Evolutionary conservation across 2,113 vertebrate genomes (phyloP), one percentile per base, ranked within the genome.

Genomic region (Notothenia coriiceps): DNA sequence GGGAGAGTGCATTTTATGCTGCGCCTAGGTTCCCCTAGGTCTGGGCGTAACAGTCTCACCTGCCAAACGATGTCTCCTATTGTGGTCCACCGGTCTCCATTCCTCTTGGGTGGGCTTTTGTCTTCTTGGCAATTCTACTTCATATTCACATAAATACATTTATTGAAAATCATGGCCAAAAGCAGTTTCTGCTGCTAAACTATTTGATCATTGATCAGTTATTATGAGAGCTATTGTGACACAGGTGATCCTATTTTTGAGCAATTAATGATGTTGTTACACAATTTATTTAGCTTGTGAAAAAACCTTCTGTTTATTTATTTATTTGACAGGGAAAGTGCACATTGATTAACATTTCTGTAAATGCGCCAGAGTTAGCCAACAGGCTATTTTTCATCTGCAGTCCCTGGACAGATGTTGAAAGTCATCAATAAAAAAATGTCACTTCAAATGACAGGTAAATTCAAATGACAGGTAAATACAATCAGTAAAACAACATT

Each of bases 11-110:
- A n/a, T n/a, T n/a, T n/a, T n/a, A n/a, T n/a, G n/a, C n/a, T n/a
- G n/a, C n/a, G n/a, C n/a, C n/a, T n/a, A n/a, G n/a, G n/a, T n/a
- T n/a, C n/a, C n/a, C n/a, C n/a, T n/a, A n/a, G n/a, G n/a, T n/a
- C n/a, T n/a, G n/a, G n/a, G n/a, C n/a, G n/a, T n/a, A n/a, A n/a
- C n/a, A n/a, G n/a, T n/a, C n/a, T n/a, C 64, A 22, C 64, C 46
- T 68, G 74, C 64, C 52, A 57, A 76, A 22, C 8, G 7, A 7
- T 0, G 4, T 52, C 46, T 60, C 55, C 33, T 68, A 64, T 61
- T 40, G 46, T 18, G 9, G 18, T 66, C 54, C 74, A 59, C 63
- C 63, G 59, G 63, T 40, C 43, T 77, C 29, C 33, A 49, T 77
- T 77, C 62, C 22, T 44, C 69, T 10, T 33, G 22, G n/a, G 6